These are phyloP conservation scores for Orientallactaga sibirica DNA, from an alignment of 2,797 vertebrate species.

Conservation along the genomic window DNA sequence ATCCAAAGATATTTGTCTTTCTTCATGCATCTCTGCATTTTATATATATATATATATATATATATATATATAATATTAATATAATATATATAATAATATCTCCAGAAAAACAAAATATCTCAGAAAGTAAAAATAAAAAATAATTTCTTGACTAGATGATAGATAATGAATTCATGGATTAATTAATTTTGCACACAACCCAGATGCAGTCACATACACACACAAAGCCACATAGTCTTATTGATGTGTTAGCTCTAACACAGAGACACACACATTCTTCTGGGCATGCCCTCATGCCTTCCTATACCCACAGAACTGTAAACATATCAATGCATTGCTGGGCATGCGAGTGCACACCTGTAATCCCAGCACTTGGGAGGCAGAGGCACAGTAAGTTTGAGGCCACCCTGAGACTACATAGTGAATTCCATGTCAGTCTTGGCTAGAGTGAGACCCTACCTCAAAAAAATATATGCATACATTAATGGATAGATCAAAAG, in stretches of 20 bases:
- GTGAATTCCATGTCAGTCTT: too few relatives aligned
- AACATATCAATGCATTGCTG: background rate
- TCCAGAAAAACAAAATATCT: background rate
- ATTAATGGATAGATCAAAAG: too few relatives aligned
- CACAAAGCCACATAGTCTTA: rapidly evolving
- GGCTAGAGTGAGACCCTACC: too few relatives aligned
- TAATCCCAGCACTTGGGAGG: too few relatives aligned
- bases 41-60: too few relatives aligned
- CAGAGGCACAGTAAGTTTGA: too few relatives aligned
- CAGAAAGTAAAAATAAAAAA: background rate
- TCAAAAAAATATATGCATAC: too few relatives aligned
- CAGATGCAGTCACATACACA: rapidly evolving
- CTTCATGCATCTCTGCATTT: background rate
- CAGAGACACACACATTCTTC: rapidly evolving
- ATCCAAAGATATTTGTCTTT: background rate
- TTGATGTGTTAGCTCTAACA: background rate
- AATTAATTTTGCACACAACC: background rate
- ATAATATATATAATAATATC: too few relatives aligned
- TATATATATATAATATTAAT: too few relatives aligned
- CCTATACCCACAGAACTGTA: background rate
- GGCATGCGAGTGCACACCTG: too few relatives aligned
- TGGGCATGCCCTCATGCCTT: too few relatives aligned
- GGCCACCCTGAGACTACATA: too few relatives aligned
- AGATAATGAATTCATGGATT: background rate
- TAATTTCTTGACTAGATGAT: background rate